Evolutionary conservation across 2,888 invertebrate genomes (phyloP).

Genomic region (Rhamphomyia laevipes): DNA sequence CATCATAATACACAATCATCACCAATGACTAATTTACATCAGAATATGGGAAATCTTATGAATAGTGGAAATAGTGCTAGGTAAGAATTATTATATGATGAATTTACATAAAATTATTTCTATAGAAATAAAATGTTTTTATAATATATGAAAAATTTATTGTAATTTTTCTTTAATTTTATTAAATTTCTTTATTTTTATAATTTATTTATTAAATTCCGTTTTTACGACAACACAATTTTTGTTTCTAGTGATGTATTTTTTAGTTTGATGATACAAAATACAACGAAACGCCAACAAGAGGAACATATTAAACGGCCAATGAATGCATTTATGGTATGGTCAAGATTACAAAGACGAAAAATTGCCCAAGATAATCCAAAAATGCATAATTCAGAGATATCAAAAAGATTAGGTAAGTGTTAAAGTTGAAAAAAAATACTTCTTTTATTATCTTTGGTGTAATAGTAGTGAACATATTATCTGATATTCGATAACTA

Average conservation of each 20-base stretch:
- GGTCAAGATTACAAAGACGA: conserved; percentile 83
- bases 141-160: not conserved
- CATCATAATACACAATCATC: conserved; percentile 29
- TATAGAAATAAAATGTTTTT: not conserved
- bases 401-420: conserved; percentile 83
- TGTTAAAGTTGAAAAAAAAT: conserved; percentile 15
- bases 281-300: conserved; percentile 44
- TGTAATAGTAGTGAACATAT: not conserved
- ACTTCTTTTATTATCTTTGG: too few relatives aligned
- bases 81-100: conserved; percentile 18
- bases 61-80: conserved; percentile 37
- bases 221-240: not conserved
- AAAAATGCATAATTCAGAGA: conserved; percentile 97
- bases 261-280: conserved; percentile 38
- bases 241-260: conserved; percentile 30
- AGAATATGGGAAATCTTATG: conserved; percentile 37
- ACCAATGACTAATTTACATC: conserved; percentile 36
- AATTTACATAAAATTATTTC: not conserved
- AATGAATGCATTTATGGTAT: conserved; percentile 99
- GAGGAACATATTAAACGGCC: conserved; percentile 90
- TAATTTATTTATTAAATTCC: not conserved
- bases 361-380: conserved; percentile 97
- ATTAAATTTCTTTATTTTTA: not conserved
- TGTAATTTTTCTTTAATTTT: too few relatives aligned
- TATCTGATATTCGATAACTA: too few relatives aligned